Conservation (phyloP, 92 coral and sea anemone genomes). For the Parazoanthus darwini region DNA sequence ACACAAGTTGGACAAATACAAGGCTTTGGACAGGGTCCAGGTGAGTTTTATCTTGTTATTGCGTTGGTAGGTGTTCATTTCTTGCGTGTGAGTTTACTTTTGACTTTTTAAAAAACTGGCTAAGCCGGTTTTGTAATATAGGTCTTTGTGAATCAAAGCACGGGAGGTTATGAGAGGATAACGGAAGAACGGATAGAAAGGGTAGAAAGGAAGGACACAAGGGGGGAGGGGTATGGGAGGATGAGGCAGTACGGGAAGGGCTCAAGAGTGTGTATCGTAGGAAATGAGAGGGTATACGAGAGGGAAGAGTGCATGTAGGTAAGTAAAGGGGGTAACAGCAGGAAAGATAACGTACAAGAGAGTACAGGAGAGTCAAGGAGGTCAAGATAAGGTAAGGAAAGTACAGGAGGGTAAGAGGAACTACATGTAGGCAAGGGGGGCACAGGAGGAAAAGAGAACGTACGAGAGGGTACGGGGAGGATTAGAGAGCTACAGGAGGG, state of each 20-base stretch:
- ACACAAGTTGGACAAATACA: conserved; percentile 10
- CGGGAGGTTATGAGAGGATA: background rate
- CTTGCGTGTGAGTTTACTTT: background rate
- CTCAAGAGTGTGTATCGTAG: too few species aligned
- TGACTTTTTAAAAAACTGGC: background rate
- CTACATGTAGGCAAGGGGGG: background rate
- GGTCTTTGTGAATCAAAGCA: too few species aligned
- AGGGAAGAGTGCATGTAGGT: background rate
- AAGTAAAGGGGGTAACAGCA: background rate
- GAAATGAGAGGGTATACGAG: background rate
- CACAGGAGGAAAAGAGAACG: too few species aligned
- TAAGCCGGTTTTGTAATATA: background rate
- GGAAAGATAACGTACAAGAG: background rate
- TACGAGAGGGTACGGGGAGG: too few species aligned
- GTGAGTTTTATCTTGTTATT: background rate
- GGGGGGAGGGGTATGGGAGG: too few species aligned
- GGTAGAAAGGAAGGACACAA: too few species aligned
- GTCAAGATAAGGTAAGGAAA: background rate
- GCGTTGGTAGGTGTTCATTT: background rate
- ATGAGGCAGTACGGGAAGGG: too few species aligned
- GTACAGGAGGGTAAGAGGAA: too few species aligned
- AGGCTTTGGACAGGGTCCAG: conserved; percentile 1
- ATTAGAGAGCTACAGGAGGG: too few species aligned
- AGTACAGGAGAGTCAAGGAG: background rate
- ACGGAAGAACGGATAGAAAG: background rate